These are phyloP conservation scores for Hyppa rectilinea DNA, from an alignment of 2,888 invertebrate species.

Conservation along the genomic window DNA sequence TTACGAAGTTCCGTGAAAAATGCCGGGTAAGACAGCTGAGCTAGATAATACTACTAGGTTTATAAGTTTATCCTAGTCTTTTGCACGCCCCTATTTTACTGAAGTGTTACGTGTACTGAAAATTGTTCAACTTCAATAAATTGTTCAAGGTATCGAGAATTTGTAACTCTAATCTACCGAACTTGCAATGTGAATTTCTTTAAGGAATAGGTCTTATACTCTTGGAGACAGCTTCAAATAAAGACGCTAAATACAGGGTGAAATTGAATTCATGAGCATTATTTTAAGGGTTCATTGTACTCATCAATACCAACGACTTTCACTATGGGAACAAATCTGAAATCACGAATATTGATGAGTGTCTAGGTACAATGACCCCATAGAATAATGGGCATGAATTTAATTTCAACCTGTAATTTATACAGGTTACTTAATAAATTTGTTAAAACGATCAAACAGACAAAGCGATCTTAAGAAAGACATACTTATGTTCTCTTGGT, in stretches of 20 bases:
- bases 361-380: too few relatives aligned
- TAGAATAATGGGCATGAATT: too few relatives aligned
- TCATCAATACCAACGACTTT: too few relatives aligned
- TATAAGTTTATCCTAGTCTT: conserved; percentile 15
- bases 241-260: too few relatives aligned
- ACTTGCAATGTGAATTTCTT: not conserved
- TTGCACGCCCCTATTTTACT: conserved; percentile 9
- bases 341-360: too few relatives aligned
- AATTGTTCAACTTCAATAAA: too few relatives aligned
- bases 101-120: not conserved
- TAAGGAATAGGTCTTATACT: not conserved
- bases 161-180: not conserved
- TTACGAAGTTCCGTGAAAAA: conserved; percentile 35
- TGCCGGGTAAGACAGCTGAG: conserved; percentile 13
- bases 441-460: not conserved
- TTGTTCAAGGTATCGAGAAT: conserved; percentile 1
- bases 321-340: too few relatives aligned
- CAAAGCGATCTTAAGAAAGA: not conserved
- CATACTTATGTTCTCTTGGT: not conserved
- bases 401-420: too few relatives aligned
- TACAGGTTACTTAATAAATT: too few relatives aligned
- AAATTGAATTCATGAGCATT: too few relatives aligned
- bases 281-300: too few relatives aligned
- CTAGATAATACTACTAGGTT: conserved; percentile 9
- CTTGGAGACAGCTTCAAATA: too few relatives aligned